phyloP scores from a whole-genome alignment of 92 coral and sea anemone genomes.

The Phenganax subtilis region DNA sequence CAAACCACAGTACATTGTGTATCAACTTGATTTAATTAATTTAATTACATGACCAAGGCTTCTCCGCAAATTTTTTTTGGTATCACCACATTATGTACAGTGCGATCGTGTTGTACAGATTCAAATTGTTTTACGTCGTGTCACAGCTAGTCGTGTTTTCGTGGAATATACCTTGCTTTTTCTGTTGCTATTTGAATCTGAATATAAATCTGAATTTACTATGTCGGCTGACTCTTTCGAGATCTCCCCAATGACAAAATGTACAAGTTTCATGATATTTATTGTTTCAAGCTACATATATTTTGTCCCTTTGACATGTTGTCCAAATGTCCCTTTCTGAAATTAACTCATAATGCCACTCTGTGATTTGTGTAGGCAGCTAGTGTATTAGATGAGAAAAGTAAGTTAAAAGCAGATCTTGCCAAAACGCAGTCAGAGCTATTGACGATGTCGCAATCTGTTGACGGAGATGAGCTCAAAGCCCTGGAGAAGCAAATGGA shows the following conservation, averaged over 20 bases:
- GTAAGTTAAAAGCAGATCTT: conserved; percentile 76
- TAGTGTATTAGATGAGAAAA: conserved; percentile 83
- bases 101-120: too few species aligned
- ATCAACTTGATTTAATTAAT: too few species aligned
- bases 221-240: not conserved
- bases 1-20: too few species aligned
- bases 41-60: too few species aligned
- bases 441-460: conserved; percentile 60
- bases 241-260: not conserved
- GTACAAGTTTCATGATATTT: not conserved
- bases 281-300: not conserved
- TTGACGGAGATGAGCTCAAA: conserved; percentile 61
- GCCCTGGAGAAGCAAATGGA: conserved; percentile 90
- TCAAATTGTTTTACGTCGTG: too few species aligned
- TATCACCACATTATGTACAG: too few species aligned
- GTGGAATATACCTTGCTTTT: too few species aligned
- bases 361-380: conserved; percentile 63
- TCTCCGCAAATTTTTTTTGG: too few species aligned
- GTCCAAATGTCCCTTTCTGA: not conserved
- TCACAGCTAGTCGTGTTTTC: too few species aligned
- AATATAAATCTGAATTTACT: too few species aligned
- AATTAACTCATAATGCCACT: not conserved
- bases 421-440: conserved; percentile 82
- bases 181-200: too few species aligned
- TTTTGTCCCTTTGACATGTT: not conserved